These are phyloP conservation scores for Dryocosmus kuriphilus DNA, from an alignment of 2,888 invertebrate genomes.

Conservation along the genomic window DNA sequence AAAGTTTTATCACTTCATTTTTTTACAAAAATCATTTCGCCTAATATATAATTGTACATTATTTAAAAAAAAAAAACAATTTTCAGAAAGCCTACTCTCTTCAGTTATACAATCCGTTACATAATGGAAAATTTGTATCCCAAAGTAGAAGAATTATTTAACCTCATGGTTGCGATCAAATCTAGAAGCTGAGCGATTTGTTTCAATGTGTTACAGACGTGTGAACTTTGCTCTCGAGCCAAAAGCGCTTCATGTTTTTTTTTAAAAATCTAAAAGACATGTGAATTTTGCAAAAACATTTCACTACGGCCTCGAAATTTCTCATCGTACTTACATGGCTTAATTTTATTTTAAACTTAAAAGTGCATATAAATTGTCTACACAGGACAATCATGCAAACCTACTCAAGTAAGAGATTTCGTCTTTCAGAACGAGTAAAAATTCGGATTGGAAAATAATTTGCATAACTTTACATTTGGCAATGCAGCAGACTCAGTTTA, in stretches of 20 bases:
- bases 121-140: neutral
- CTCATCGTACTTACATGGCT: neutral
- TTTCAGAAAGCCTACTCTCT: neutral
- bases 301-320: neutral
- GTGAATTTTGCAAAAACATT: slow-evolving; percentile 2
- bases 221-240: slow-evolving; percentile 28
- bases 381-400: neutral
- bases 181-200: neutral
- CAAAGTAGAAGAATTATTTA: neutral
- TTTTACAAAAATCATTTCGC: too few species aligned
- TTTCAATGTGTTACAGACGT: neutral
- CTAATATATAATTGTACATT: neutral
- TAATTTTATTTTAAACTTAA: neutral
- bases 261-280: neutral
- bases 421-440: neutral
- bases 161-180: neutral
- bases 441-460: neutral
- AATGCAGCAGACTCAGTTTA: neutral
- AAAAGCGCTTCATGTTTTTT: slow-evolving; percentile 23
- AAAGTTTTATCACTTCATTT: too few species aligned
- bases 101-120: neutral
- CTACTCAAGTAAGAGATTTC: neutral
- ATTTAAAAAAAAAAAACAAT: neutral
- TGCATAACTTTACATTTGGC: slow-evolving; percentile 12
- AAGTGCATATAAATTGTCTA: neutral